Percentiles rank a stretch among this genome's conserved stretches.
phyloP scores from a whole-genome alignment of 23 tunicate genomes.

The Oikopleura vanhoeffeni region DNA sequence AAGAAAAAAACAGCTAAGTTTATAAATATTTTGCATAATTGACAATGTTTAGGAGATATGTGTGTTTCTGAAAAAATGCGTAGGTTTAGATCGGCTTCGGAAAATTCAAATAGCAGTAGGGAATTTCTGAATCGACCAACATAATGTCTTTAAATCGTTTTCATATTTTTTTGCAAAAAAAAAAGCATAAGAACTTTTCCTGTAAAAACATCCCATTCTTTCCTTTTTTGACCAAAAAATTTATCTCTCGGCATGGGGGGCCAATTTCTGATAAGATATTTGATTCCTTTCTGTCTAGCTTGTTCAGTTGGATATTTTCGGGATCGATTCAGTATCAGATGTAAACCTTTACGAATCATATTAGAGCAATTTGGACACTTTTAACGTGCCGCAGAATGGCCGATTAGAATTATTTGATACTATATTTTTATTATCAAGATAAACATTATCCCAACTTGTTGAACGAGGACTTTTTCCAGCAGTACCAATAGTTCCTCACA shows the following conservation, averaged over 20 bases:
- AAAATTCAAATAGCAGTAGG: too few species aligned
- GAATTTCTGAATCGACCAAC: too few species aligned
- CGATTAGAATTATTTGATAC: constrained; percentile 38
- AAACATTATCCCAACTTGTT: constrained; percentile 56
- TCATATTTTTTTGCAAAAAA: too few species aligned
- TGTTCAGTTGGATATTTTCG: constrained; percentile 39
- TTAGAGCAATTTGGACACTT: constrained; percentile 59
- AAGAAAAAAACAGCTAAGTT: too few species aligned
- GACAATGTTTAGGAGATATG: too few species aligned
- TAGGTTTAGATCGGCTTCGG: too few species aligned
- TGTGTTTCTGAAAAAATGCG: too few species aligned
- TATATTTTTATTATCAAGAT: constrained; percentile 52
- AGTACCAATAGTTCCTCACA: background rate
- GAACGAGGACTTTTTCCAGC: background rate
- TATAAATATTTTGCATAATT: too few species aligned
- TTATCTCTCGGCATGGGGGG: constrained; percentile 92
- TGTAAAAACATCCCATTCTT: background rate
- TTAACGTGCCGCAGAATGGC: constrained; percentile 43
- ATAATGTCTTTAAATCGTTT: too few species aligned
- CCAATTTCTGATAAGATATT: constrained; percentile 40
- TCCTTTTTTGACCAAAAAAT: constrained; percentile 21
- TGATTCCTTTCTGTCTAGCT: constrained; percentile 55
- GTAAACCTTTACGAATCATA: constrained; percentile 48
- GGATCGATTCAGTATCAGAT: constrained; percentile 47
- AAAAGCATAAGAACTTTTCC: too few species aligned